Conservation (phyloP, 1,140 invertebrate species). For the Nebria ingens region DNA sequence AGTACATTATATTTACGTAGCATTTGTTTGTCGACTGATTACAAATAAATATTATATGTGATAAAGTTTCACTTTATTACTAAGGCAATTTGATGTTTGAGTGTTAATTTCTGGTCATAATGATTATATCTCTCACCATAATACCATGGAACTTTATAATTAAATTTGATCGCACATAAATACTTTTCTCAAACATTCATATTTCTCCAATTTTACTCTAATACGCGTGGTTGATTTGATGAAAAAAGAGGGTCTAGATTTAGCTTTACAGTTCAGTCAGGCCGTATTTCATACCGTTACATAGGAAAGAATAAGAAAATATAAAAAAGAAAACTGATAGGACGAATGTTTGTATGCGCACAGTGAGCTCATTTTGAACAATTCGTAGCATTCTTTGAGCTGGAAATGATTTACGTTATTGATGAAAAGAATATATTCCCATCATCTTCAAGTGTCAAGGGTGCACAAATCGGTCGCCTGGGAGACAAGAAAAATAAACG, state of each 20-base stretch:
- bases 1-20: too few relatives aligned
- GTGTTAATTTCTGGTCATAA: too few relatives aligned
- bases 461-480: slow-evolving; percentile 3
- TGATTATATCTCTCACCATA: too few relatives aligned
- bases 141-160: too few relatives aligned
- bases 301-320: not conserved
- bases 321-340: not conserved
- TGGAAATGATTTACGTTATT: slow-evolving; percentile 9
- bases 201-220: too few relatives aligned
- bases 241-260: not conserved
- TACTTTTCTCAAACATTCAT: too few relatives aligned
- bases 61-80: too few relatives aligned
- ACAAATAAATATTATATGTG: too few relatives aligned
- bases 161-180: too few relatives aligned
- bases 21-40: too few relatives aligned
- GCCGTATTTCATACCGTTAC: not conserved
- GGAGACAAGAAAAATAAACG: not conserved
- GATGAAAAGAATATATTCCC: slow-evolving; percentile 7
- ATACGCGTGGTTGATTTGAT: not conserved
- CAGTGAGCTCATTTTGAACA: slow-evolving; percentile 5
- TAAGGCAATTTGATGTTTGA: too few relatives aligned
- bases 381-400: slow-evolving; percentile 7
- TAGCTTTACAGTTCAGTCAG: not conserved
- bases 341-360: not conserved
- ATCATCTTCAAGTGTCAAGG: slow-evolving; percentile 8